A percentile compares a stretch with the other conserved stretches of the same genome.
Evolutionary conservation across 2,797 vertebrate genomes (phyloP).

Genomic region (Myotis vivesi): DNA sequence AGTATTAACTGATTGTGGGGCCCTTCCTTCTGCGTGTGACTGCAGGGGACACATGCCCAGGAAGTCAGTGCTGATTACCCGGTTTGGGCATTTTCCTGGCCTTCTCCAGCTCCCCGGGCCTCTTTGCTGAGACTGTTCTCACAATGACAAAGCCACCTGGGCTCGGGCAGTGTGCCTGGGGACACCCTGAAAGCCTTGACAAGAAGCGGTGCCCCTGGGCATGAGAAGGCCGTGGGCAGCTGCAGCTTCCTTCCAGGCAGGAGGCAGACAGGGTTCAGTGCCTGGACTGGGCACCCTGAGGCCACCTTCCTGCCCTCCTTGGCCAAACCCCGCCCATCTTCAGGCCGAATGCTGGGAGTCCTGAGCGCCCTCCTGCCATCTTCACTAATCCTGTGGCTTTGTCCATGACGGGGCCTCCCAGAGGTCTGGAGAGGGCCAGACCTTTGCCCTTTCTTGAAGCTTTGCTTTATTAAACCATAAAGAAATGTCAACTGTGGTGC

Average conservation of each 20-base stretch:
- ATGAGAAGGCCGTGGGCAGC: background rate
- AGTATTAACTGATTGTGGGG: background rate
- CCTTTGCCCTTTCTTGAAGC: background rate
- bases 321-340: background rate
- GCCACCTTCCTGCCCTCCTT: background rate
- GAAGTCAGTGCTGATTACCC: background rate
- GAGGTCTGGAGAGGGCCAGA: background rate
- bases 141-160: background rate
- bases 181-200: background rate
- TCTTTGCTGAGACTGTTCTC: background rate
- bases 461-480: background rate
- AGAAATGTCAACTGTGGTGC: background rate
- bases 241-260: background rate
- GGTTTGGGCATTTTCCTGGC: background rate
- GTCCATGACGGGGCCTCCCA: background rate
- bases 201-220: background rate
- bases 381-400: background rate
- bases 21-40: background rate
- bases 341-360: background rate
- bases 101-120: background rate
- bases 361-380: fast-evolving
- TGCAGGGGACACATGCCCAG: fast-evolving
- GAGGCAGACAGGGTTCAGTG: background rate
- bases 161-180: background rate
- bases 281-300: background rate